phyloP scores from a whole-genome alignment of 2,888 invertebrate species.

The Acanthopleura granulata region DNA sequence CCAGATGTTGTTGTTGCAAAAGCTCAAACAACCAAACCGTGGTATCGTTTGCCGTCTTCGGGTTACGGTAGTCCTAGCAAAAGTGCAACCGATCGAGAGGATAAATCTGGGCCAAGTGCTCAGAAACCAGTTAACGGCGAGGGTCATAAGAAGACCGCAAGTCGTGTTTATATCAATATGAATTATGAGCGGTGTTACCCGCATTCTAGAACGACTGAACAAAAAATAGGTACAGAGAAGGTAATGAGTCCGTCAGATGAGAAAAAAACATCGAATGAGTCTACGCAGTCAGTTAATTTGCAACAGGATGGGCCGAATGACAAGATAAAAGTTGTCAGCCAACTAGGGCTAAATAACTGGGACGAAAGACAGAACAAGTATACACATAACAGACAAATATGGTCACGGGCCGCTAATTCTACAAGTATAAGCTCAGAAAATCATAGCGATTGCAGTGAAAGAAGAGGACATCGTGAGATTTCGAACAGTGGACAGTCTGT shows the following conservation, averaged over 20 bases:
- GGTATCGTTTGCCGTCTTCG: too few species aligned
- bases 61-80: too few species aligned
- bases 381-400: constrained; percentile 13
- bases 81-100: too few species aligned
- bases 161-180: neutral
- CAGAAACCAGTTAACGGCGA: too few species aligned
- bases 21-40: too few species aligned
- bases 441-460: neutral
- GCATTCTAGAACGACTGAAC: too few species aligned
- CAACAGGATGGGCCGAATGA: constrained; percentile 5
- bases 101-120: too few species aligned
- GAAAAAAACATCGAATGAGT: neutral
- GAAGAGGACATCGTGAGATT: neutral
- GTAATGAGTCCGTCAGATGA: neutral
- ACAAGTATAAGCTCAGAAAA: constrained; percentile 11
- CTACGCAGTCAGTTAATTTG: neutral
- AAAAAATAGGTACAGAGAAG: neutral
- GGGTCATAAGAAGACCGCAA: neutral
- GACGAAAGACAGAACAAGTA: neutral
- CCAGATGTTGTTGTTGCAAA: too few species aligned
- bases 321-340: constrained; percentile 15
- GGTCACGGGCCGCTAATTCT: constrained; percentile 8
- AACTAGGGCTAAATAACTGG: neutral
- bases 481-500: neutral
- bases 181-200: neutral